Conservation (phyloP, 1,140 invertebrate species). For the Diachasmimorpha longicaudata region DNA sequence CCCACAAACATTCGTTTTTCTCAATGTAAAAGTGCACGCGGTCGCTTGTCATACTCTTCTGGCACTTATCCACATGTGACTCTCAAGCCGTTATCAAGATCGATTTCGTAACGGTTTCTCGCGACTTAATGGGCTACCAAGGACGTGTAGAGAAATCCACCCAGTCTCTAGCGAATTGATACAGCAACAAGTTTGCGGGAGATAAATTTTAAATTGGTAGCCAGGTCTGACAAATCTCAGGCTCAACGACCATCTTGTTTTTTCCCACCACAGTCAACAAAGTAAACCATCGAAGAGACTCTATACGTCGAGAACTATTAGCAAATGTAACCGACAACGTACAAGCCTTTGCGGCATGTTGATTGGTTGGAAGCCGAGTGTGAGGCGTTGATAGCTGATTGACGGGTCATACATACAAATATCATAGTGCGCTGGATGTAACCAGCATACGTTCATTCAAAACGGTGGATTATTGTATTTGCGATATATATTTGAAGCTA, state of each 20-base stretch:
- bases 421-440: too few species aligned
- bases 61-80: not conserved
- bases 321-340: not conserved
- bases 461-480: too few species aligned
- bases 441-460: too few species aligned
- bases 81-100: constrained; percentile 21
- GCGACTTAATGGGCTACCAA: constrained; percentile 20
- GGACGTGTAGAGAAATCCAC: constrained; percentile 10
- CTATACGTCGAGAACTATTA: not conserved
- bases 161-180: not conserved
- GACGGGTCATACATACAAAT: not conserved
- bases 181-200: not conserved
- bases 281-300: not conserved
- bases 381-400: not conserved
- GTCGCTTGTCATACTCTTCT: not conserved
- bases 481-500: too few species aligned
- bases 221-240: not conserved
- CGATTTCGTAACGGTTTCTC: constrained; percentile 26
- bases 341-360: not conserved
- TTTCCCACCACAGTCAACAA: not conserved
- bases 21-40: not conserved
- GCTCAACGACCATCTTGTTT: not conserved
- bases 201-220: not conserved
- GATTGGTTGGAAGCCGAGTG: not conserved
- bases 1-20: not conserved